Evolutionary conservation across 2,113 vertebrate species (phyloP).

Genomic region (Melospiza georgiana): DNA sequence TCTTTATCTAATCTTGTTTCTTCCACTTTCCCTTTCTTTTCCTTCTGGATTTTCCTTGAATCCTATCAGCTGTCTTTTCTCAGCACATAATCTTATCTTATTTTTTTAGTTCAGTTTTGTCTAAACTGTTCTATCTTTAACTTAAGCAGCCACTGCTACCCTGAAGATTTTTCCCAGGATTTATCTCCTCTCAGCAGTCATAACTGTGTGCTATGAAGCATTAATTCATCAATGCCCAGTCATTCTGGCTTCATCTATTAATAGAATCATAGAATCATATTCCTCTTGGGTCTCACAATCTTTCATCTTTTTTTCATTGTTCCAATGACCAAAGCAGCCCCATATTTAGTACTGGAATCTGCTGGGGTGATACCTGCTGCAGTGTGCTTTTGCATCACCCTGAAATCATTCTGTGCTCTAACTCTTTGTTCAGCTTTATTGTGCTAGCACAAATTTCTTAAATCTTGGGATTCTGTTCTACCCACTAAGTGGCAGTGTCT

Average conservation of each 20-base stretch:
- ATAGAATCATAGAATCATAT: neutral
- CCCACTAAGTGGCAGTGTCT: neutral
- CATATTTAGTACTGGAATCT: neutral
- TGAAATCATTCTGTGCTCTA: neutral
- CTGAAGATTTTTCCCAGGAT: neutral
- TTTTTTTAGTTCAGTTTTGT: neutral
- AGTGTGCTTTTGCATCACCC: neutral
- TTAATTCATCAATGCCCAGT: neutral
- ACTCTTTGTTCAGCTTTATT: neutral
- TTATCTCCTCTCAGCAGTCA: neutral
- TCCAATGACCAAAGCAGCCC: neutral
- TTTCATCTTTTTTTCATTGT: neutral
- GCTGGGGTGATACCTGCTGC: neutral
- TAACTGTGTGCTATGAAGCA: neutral
- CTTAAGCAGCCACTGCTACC: neutral
- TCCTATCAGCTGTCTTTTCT: neutral
- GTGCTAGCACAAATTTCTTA: neutral
- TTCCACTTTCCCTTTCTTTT: neutral
- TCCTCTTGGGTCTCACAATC: neutral
- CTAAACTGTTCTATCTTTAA: neutral
- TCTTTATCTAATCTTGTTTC: neutral
- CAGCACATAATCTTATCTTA: neutral
- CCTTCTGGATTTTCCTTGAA: neutral
- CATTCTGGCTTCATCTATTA: neutral
- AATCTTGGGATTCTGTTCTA: neutral